These are phyloP conservation scores for Turdus rufiventris DNA, from an alignment of 2,113 vertebrate species.

Conservation along the genomic window DNA sequence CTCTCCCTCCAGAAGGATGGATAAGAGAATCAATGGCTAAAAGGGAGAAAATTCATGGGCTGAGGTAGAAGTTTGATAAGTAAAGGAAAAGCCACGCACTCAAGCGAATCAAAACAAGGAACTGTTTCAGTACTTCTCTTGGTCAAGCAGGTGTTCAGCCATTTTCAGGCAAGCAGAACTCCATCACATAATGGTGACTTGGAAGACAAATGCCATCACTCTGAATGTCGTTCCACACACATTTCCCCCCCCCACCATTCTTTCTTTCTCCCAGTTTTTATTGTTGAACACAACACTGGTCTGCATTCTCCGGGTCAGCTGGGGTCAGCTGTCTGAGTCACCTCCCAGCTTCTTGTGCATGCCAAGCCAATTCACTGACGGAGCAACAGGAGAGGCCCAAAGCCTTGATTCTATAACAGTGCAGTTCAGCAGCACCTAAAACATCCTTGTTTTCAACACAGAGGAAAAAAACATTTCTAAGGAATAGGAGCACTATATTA, in stretches of 20 bases:
- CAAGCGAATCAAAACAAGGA: background rate
- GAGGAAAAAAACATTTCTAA: background rate
- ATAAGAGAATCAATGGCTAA: background rate
- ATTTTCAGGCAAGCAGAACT: background rate
- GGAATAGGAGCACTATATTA: background rate
- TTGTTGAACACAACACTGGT: accelerated
- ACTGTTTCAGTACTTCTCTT: background rate
- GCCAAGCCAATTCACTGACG: background rate
- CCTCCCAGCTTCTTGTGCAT: background rate
- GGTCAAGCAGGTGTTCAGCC: background rate
- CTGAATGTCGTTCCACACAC: background rate
- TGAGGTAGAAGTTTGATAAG: background rate
- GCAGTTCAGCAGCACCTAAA: background rate
- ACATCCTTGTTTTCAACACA: background rate
- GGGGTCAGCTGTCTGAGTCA: background rate
- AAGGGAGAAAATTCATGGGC: background rate
- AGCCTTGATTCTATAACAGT: background rate
- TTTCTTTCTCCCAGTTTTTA: background rate
- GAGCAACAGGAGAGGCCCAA: background rate
- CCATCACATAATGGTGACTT: accelerated
- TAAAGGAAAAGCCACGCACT: background rate
- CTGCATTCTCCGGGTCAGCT: background rate
- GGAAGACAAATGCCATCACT: background rate
- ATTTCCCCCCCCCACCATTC: background rate
- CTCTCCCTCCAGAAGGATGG: too few relatives aligned